Percentiles rank a stretch among this genome's conserved stretches.
phyloP scores from a whole-genome alignment of 2,113 vertebrate species.

The Pollimyrus isidori region DNA sequence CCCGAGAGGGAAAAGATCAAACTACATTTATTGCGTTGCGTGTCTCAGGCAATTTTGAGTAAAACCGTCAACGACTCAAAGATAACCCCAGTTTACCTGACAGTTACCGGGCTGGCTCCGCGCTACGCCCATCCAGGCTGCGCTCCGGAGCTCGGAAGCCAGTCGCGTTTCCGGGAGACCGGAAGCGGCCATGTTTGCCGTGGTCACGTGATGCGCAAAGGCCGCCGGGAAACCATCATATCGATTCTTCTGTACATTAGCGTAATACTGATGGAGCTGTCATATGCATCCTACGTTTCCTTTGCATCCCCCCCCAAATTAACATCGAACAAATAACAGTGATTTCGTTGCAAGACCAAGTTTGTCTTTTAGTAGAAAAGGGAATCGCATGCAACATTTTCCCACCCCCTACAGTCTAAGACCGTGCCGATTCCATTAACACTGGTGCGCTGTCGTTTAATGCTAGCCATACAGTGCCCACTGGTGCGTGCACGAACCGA shows the following conservation, averaged over 20 bases:
- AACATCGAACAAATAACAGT: not conserved
- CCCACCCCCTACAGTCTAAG: not conserved
- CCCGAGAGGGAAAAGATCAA: not conserved
- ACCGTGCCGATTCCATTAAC: not conserved
- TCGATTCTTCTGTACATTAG: not conserved
- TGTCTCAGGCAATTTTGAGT: too few species aligned
- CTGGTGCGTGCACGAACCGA: not conserved
- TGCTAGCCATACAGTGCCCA: not conserved
- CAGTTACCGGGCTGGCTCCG: not conserved
- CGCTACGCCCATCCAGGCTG: not conserved
- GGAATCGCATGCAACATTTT: not conserved
- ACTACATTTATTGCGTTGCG: not conserved
- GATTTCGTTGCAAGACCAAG: not conserved
- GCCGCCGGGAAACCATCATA: not conserved
- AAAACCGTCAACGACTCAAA: not conserved
- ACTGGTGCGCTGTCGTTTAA: not conserved
- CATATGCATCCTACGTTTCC: not conserved
- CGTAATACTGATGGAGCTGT: not conserved
- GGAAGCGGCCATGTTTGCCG: slow-evolving; percentile 13
- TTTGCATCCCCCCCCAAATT: not conserved
- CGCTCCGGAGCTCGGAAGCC: not conserved
- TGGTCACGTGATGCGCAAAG: slow-evolving; percentile 7
- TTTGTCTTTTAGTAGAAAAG: not conserved
- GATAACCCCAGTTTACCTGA: not conserved
- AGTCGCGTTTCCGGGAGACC: not conserved